phyloP scores from a whole-genome alignment of 1,140 invertebrate species.

The Meloidogyne exigua region DNA sequence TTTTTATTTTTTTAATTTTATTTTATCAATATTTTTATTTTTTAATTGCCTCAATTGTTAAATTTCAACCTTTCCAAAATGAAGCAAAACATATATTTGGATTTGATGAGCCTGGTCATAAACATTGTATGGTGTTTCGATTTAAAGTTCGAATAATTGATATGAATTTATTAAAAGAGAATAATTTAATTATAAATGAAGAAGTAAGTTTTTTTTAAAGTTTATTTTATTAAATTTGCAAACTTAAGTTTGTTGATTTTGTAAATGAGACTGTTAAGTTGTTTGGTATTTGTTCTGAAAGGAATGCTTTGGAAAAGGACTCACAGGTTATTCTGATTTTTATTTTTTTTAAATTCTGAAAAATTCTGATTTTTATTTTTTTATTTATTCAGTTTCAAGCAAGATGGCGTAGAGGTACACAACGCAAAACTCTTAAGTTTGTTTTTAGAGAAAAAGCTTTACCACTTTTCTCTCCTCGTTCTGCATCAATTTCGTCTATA shows the following conservation, averaged over 20 bases:
- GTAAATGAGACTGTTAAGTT: slow-evolving; percentile 15
- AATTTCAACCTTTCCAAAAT: slow-evolving; percentile 32
- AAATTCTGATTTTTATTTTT: neutral
- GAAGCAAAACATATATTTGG: slow-evolving; percentile 24
- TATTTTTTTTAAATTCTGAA: neutral
- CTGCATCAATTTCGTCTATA: neutral
- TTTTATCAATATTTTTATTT: slow-evolving; percentile 6
- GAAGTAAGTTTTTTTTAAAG: neutral
- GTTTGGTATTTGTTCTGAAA: slow-evolving; percentile 23
- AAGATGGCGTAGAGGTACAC: slow-evolving; percentile 18
- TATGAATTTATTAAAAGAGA: slow-evolving; percentile 1
- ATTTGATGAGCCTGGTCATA: slow-evolving; percentile 12
- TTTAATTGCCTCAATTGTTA: slow-evolving; percentile 20
- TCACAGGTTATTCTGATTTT: neutral
- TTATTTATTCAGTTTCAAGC: slow-evolving; percentile 17
- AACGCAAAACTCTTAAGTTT: slow-evolving; percentile 25
- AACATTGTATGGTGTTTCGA: slow-evolving; percentile 21
- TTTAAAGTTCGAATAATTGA: slow-evolving; percentile 14
- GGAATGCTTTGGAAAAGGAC: slow-evolving; percentile 30
- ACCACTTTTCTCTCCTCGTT: neutral
- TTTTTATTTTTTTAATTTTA: neutral
- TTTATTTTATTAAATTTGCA: neutral
- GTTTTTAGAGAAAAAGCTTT: slow-evolving; percentile 9
- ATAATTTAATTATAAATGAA: neutral
- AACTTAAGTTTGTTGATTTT: slow-evolving; percentile 26